Evolutionary conservation across 2,113 vertebrate species (phyloP), one percentile per base, ranked within the genome.

Genomic region (Xenus cinereus): DNA sequence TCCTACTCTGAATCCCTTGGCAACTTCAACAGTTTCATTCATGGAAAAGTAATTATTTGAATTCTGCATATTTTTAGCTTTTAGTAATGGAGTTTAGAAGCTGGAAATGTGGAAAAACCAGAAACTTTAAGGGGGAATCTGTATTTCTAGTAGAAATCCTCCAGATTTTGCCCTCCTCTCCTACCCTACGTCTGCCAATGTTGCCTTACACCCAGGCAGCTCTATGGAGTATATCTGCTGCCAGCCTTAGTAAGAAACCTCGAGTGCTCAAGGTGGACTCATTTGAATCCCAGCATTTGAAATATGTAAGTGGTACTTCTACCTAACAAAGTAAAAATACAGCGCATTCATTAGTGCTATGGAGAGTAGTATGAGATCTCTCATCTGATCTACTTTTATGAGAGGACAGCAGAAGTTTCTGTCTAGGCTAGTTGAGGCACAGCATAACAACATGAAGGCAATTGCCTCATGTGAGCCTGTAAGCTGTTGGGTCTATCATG

Each of bases 21-120:
- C 80, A 95, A 68, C 76, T 79, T 92, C 56, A 72, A 37, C 45
- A 56, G 6, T 71, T 89, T 91, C 76, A 94, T 96, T 96, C 66
- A 89, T 45, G 35, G 39, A 90, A 74, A 77, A 66, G 22, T 62
- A 87, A 64, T 89, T 87, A 53, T 89, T 96, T 87, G 57, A 93
- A 87, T 90, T 69, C 56, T 77, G 14, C 64, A 9, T 79, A 84
- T 69, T 96, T 96, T 92, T 89, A 82, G 48, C 57, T 82, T 95
- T 89, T 60, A 56, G 48, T 93, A 67, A 66, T 66, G 56, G 53
- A 43, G 15, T 66, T 90, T 45, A 89, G 51, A 86, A 95, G 64
- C 22, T 81, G 22, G 10, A 50, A 64, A 72, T 53, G 26, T 69
- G 48, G 41, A 45, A 83, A 43, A 69, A 41, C 1, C 48, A 74